A percentile compares a stretch with the other conserved stretches of the same genome.
Conservation (phyloP, 2,888 invertebrate genomes). For the Noctua janthina region DNA sequence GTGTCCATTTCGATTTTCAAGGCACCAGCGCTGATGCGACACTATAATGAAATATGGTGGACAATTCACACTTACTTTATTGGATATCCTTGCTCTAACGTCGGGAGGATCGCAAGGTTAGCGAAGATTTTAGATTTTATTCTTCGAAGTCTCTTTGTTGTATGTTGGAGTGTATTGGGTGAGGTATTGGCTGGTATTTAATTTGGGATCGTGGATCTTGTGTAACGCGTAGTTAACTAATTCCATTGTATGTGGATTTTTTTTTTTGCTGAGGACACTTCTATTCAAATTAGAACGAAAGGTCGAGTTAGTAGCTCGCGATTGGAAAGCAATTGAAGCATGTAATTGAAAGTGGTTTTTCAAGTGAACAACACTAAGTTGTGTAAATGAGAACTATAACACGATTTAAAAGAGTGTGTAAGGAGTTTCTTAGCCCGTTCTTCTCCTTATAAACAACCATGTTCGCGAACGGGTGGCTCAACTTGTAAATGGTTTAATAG, state of each 20-base stretch:
- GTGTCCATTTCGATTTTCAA: conserved; percentile 62
- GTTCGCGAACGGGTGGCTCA: too few relatives aligned
- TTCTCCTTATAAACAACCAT: too few relatives aligned
- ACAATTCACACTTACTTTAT: conserved; percentile 65
- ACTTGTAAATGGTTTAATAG: too few relatives aligned
- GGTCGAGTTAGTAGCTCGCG: too few relatives aligned
- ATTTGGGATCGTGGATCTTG: background rate
- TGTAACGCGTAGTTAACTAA: too few relatives aligned
- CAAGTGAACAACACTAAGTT: too few relatives aligned
- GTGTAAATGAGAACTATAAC: too few relatives aligned
- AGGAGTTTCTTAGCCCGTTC: too few relatives aligned
- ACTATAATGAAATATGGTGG: conserved; percentile 69
- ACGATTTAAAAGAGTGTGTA: too few relatives aligned
- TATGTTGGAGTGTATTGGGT: conserved; percentile 27
- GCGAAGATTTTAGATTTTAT: conserved; percentile 49
- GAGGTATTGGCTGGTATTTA: conserved; percentile 15
- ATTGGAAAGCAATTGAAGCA: too few relatives aligned
- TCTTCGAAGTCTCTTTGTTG: conserved; percentile 27
- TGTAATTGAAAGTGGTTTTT: too few relatives aligned
- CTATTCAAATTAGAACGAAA: background rate
- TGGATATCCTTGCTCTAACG: conserved; percentile 56
- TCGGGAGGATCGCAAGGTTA: conserved; percentile 42
- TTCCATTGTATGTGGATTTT: background rate
- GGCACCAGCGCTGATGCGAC: conserved; percentile 63
- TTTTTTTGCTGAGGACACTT: background rate